Evolutionary conservation across 2,888 invertebrate species (phyloP), one percentile per base, ranked within the genome.

Genomic region (Plagodis pulveraria): DNA sequence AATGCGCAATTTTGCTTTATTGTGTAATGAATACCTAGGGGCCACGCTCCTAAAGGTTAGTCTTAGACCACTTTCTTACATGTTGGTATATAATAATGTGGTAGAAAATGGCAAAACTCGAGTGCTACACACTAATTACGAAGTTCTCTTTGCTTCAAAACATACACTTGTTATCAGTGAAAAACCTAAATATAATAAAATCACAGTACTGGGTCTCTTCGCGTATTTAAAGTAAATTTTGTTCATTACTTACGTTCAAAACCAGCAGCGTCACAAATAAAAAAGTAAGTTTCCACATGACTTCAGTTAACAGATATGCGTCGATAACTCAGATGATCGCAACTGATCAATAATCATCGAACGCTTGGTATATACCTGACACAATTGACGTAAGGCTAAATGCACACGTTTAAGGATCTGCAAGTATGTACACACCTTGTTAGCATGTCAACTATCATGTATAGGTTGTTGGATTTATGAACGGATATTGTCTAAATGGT

Each of bases 211-310:
- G 1, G 1, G 22, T 22, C 22, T 22, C 22, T 22, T 22, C 22
- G 22, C 22, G 22, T 22, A 22, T 22, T 22, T 22, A 22, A 22
- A 22, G 22, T 22, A 22, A 22, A 22, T 22, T 22, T 22, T 22
- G 22, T 22, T 22, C 7, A 38, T 1, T 70, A 80, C 83, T 78
- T 63, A 83, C 83, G 51, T 78, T 54, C 50, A 69, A 64, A 62
- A 73, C 55, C 36, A 72, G 65, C 12, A 76, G 53, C 4, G 74
- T 35, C 5, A 64, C 71, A 72, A 76, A 81, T 6, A 75, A 54
- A 41, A 65, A 51, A 34, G 55, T 63, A 73, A 76, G 65, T 52
- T 72, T 56, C 67, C 68, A 76, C 74, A 73, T 72, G 50, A 48
- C 40, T 47, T 45, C 8, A 11, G 36, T 38, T n/a, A 41, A 9